Conservation (phyloP, 2,797 vertebrate genomes). For the Varecia variegata region DNA sequence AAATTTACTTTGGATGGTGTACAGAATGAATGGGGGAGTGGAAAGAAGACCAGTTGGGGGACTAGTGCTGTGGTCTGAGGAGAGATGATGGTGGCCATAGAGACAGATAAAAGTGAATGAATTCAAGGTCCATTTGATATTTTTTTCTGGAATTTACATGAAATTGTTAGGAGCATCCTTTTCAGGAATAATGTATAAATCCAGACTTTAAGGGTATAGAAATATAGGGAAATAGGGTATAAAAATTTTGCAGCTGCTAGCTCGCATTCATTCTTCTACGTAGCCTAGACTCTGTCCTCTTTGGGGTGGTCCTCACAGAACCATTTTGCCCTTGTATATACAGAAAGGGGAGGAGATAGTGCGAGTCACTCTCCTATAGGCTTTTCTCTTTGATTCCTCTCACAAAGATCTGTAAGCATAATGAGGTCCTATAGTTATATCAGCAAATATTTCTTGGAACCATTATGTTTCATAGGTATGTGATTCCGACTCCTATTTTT, state of each 20-base stretch:
- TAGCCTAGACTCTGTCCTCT: not conserved
- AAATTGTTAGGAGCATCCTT: slow-evolving; percentile 1
- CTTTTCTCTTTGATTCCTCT: not conserved
- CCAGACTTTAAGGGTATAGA: not conserved
- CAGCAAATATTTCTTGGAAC: slow-evolving; percentile 4
- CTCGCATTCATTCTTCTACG: not conserved
- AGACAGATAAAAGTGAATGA: not conserved
- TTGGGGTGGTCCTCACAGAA: not conserved
- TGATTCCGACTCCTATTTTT: not conserved
- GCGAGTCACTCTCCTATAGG: not conserved
- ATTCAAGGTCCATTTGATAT: not conserved
- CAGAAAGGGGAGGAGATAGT: not conserved
- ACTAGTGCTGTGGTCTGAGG: not conserved
- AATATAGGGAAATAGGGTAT: not conserved
- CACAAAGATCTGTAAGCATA: not conserved
- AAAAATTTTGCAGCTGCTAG: not conserved
- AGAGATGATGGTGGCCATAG: not conserved
- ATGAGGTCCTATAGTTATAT: not conserved
- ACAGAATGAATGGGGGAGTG: not conserved
- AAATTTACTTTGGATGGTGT: not conserved
- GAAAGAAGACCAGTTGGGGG: not conserved
- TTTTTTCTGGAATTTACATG: not conserved
- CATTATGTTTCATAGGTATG: not conserved
- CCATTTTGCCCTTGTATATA: not conserved
- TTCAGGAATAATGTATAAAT: not conserved